These are phyloP conservation scores for Chaunax sp. DNA, from an alignment of 2,797 vertebrate genomes.

Conservation along the genomic window DNA sequence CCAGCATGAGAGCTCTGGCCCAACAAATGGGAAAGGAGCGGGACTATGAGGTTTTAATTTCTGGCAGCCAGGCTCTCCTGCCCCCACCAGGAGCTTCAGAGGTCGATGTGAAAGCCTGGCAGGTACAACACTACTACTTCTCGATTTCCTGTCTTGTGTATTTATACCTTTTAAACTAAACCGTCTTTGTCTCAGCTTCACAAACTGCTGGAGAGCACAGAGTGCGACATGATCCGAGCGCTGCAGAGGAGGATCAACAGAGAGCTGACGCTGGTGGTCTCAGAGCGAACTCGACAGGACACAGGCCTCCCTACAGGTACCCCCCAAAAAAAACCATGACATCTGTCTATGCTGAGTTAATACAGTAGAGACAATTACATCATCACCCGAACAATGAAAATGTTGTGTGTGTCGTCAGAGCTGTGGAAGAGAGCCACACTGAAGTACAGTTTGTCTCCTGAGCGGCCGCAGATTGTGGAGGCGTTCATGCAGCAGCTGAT, in stretches of 20 bases:
- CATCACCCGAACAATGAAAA: background rate
- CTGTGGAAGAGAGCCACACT: conserved; percentile 82
- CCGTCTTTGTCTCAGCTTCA: conserved; percentile 74
- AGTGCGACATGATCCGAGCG: conserved; percentile 83
- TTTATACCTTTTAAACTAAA: background rate
- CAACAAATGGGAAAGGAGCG: conserved; percentile 72
- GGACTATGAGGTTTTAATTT: conserved; percentile 73
- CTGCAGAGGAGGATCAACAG: conserved; percentile 79
- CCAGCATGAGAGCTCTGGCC: conserved; percentile 78
- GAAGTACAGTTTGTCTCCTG: conserved; percentile 78
- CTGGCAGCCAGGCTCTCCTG: conserved; percentile 69
- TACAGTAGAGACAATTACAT: too few species aligned
- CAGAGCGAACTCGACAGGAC: conserved; percentile 79
- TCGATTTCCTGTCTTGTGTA: background rate
- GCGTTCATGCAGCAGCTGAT: conserved; percentile 83
- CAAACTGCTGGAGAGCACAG: conserved; percentile 85
- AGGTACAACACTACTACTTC: conserved; percentile 71
- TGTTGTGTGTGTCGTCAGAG: conserved; percentile 64
- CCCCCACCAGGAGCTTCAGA: conserved; percentile 80
- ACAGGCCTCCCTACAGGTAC: conserved; percentile 79
- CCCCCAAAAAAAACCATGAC: background rate
- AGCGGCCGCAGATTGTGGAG: conserved; percentile 80
- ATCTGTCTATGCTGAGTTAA: too few species aligned
- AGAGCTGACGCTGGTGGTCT: conserved; percentile 77
- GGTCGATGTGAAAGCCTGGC: conserved; percentile 78